Evolutionary conservation across 2,888 invertebrate genomes (phyloP).

Genomic region (Bombylius discolor): DNA sequence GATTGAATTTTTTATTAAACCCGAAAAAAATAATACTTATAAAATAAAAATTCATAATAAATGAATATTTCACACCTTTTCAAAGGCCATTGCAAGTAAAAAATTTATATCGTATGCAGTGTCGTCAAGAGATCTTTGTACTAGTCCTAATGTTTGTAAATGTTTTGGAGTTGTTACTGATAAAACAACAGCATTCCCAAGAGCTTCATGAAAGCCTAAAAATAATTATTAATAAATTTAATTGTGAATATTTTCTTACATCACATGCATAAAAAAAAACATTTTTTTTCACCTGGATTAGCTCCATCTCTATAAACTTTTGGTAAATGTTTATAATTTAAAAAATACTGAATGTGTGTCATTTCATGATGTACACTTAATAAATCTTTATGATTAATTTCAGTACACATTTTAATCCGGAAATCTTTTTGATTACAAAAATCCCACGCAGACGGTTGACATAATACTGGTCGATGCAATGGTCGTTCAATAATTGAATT

Average conservation of each 20-base stretch:
- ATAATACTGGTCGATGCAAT: slow-evolving; percentile 56
- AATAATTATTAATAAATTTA: neutral
- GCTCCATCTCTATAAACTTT: slow-evolving; percentile 83
- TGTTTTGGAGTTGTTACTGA: slow-evolving; percentile 77
- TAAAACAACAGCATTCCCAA: slow-evolving; percentile 78
- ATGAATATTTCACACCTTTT: slow-evolving; percentile 45
- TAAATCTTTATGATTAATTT: slow-evolving; percentile 71
- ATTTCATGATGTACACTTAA: slow-evolving; percentile 85
- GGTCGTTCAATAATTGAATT: slow-evolving; percentile 75
- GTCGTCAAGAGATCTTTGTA: slow-evolving; percentile 69
- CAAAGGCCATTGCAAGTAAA: slow-evolving; percentile 71
- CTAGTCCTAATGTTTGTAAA: slow-evolving; percentile 66
- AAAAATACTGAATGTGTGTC: slow-evolving; percentile 81
- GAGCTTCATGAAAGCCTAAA: slow-evolving; percentile 82
- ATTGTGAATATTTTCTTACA: neutral
- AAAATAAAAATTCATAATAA: neutral
- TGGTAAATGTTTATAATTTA: slow-evolving; percentile 69
- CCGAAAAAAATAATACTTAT: no score
- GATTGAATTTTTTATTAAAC: neutral
- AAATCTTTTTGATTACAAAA: slow-evolving; percentile 81
- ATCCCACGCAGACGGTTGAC: slow-evolving; percentile 90
- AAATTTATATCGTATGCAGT: slow-evolving; percentile 73
- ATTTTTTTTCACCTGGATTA: slow-evolving; percentile 61
- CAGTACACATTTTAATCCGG: slow-evolving; percentile 78
- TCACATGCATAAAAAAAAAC: neutral